These are phyloP conservation scores for Nerophis lumbriciformis DNA, from an alignment of 2,113 vertebrate genomes.

Conservation along the genomic window DNA sequence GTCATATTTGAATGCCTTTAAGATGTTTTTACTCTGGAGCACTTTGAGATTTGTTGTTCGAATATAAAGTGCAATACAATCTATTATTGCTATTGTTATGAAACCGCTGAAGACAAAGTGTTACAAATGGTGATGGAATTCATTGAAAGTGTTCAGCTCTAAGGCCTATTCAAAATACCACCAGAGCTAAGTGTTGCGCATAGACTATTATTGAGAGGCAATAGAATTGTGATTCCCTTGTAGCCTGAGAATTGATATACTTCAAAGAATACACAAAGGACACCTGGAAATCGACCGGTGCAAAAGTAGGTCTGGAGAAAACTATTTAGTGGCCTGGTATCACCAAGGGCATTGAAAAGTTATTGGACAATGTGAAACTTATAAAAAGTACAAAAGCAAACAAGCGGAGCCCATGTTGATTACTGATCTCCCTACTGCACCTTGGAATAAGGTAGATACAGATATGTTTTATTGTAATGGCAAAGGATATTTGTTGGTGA, in stretches of 20 bases:
- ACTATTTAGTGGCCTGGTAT: neutral
- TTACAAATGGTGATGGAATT: neutral
- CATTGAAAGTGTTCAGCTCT: neutral
- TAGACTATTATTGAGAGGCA: neutral
- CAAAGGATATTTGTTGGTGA: neutral
- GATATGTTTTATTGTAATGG: neutral
- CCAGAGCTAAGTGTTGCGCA: too few relatives aligned
- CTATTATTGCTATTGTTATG: too few relatives aligned
- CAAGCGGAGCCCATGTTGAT: neutral
- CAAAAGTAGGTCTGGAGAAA: neutral
- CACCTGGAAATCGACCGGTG: too few relatives aligned
- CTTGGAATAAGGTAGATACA: neutral
- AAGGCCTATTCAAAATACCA: too few relatives aligned
- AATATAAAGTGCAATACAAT: too few relatives aligned
- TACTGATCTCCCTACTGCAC: neutral
- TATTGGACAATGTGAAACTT: neutral
- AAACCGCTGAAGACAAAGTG: constrained; percentile 1
- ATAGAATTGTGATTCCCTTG: constrained; percentile 4
- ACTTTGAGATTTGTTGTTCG: too few relatives aligned
- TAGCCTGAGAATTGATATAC: neutral
- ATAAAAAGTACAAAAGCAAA: neutral
- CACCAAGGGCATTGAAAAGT: neutral
- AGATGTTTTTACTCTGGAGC: too few relatives aligned
- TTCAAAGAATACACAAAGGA: constrained; percentile 2
- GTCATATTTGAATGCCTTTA: too few relatives aligned